These are phyloP conservation scores for Paracentrotus lividus DNA, from an alignment of 53 echinoderm and acorn worm genomes.

Conservation along the genomic window DNA sequence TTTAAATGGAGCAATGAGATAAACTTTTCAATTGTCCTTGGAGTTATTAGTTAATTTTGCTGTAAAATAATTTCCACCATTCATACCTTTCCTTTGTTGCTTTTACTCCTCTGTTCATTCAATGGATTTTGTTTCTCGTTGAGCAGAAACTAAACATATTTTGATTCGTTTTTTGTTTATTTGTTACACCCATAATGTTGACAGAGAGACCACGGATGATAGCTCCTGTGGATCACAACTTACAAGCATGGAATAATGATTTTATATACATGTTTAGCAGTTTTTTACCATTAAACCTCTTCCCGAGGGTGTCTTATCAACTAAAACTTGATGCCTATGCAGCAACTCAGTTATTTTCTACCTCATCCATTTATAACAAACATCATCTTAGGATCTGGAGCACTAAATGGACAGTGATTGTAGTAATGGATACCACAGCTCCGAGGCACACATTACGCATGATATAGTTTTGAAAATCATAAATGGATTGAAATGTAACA, in stretches of 20 bases:
- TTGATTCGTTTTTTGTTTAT: conserved; percentile 5
- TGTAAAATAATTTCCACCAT: not conserved
- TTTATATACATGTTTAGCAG: not conserved
- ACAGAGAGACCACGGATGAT: not conserved
- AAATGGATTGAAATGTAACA: conserved; percentile 40
- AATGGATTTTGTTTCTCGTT: not conserved
- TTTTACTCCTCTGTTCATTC: not conserved
- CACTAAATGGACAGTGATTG: not conserved
- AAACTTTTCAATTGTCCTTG: not conserved
- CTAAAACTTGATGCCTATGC: not conserved
- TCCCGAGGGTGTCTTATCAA: not conserved
- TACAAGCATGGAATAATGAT: conserved; percentile 23
- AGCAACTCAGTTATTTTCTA: not conserved
- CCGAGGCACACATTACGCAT: not conserved
- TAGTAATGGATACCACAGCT: not conserved
- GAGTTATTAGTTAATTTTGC: not conserved
- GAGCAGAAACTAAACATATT: not conserved
- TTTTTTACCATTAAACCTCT: not conserved
- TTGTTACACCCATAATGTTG: conserved; percentile 39
- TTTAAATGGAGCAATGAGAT: not conserved
- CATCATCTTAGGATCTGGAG: not conserved
- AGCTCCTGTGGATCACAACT: not conserved
- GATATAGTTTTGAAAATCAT: not conserved
- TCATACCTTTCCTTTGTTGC: not conserved
- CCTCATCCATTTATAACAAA: not conserved